These are phyloP conservation scores for Aldrovandia affinis DNA, from an alignment of 2,797 vertebrate species.

Conservation along the genomic window DNA sequence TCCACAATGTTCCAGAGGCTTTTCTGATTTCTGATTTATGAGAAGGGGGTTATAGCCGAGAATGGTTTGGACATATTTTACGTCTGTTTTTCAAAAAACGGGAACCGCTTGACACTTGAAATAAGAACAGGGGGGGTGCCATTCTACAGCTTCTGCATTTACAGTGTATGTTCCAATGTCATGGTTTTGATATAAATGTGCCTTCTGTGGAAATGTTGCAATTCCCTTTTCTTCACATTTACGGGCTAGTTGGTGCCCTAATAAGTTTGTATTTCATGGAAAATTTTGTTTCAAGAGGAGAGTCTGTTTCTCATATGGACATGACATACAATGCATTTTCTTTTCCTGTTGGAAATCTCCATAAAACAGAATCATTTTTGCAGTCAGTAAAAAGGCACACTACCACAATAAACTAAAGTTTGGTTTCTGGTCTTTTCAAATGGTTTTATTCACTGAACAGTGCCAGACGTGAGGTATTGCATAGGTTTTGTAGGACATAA, in stretches of 20 bases:
- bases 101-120: no score
- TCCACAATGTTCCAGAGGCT: not conserved
- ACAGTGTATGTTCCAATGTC: not conserved
- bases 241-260: not conserved
- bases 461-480: no score
- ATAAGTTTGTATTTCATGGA: constrained; percentile 39
- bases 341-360: not conserved
- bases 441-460: no score
- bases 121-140: not conserved
- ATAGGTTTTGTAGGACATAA: no score
- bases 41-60: no score
- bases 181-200: not conserved
- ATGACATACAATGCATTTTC: not conserved
- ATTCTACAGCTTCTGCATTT: not conserved
- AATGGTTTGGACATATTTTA: not conserved
- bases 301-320: not conserved
- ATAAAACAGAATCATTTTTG: not conserved
- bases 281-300: constrained; percentile 18
- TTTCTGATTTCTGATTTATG: not conserved
- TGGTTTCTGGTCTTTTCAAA: no score
- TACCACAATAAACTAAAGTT: not conserved
- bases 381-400: not conserved
- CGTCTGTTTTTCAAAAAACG: no score
- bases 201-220: not conserved
- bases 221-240: not conserved